A percentile compares a stretch with the other conserved stretches of the same genome.
These are phyloP conservation scores for Charadrius vociferus DNA, from an alignment of 2,113 vertebrate genomes.

Conservation along the genomic window DNA sequence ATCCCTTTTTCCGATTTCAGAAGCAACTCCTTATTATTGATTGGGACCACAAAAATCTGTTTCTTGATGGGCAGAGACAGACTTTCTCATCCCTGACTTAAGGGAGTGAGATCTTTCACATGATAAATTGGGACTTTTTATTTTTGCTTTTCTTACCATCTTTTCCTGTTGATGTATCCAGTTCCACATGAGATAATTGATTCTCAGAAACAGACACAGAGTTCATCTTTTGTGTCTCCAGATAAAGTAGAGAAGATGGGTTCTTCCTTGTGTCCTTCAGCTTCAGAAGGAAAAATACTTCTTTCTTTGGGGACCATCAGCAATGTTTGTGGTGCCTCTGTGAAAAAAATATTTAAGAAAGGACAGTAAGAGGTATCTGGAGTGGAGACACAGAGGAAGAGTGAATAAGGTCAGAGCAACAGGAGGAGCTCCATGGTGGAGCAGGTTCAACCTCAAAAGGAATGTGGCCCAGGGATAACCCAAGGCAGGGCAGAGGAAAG, in stretches of 20 bases:
- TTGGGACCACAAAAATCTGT: not conserved
- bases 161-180: not conserved
- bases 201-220: not conserved
- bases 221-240: not conserved
- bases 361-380: not conserved
- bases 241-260: not conserved
- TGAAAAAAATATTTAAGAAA: too few species aligned
- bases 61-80: not conserved
- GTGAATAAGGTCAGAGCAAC: not conserved
- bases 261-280: not conserved
- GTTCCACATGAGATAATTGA: not conserved
- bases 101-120: not conserved
- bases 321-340: not conserved
- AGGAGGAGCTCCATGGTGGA: not conserved
- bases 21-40: not conserved
- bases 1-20: not conserved
- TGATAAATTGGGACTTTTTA: not conserved
- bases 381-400: not conserved
- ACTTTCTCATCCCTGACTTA: not conserved
- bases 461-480: not conserved
- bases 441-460: not conserved
- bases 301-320: not conserved
- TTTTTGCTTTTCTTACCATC: not conserved
- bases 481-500: not conserved
- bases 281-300: not conserved